Evolutionary conservation across 2,797 vertebrate species (phyloP).

Genomic region (Synaphobranchus kaupii): DNA sequence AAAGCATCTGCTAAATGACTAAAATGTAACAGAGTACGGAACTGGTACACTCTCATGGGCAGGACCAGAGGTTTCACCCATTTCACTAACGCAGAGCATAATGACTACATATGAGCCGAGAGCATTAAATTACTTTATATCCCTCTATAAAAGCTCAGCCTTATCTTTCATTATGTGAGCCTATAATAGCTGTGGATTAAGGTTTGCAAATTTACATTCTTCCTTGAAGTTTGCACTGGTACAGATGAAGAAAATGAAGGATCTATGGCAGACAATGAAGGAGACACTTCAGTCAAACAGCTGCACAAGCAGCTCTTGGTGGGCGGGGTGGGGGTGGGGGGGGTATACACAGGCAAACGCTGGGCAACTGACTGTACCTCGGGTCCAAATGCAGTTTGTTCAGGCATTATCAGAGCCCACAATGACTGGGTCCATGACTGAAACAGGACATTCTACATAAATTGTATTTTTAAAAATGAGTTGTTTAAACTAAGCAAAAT

Average conservation of each 20-base stretch:
- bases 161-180: constrained; percentile 11
- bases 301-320: background rate
- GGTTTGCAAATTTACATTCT: constrained; percentile 20
- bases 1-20: background rate
- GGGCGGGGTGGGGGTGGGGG: background rate
- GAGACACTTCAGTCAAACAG: background rate
- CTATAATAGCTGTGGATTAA: constrained; percentile 15
- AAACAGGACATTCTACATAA: background rate
- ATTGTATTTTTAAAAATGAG: background rate
- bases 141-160: constrained; percentile 10
- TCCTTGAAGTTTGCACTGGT: background rate
- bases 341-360: background rate
- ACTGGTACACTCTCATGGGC: background rate
- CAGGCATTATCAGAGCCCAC: background rate
- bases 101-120: constrained; percentile 5
- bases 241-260: background rate
- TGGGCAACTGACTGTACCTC: background rate
- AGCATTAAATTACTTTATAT: constrained; percentile 21
- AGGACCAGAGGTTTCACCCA: background rate
- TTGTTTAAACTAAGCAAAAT: background rate
- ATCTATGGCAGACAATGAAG: constrained; percentile 11
- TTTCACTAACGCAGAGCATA: background rate
- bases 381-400: background rate
- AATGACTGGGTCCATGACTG: background rate
- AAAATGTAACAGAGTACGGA: background rate